phyloP scores from a whole-genome alignment of 2,113 vertebrate genomes.

The Loxodonta africana region DNA sequence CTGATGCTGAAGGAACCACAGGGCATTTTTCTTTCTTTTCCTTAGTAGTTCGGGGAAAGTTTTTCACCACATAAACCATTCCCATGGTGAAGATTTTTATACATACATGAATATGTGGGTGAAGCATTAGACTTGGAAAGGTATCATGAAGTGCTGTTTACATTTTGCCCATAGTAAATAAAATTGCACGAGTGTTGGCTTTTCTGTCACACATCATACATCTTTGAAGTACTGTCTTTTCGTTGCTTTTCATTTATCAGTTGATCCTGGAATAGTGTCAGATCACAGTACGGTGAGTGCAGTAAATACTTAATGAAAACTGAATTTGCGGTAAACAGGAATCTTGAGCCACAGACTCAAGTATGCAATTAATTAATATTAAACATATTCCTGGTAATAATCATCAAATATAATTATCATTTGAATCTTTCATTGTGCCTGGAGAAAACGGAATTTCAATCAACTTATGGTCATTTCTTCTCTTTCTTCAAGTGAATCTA shows the following conservation, averaged over 20 bases:
- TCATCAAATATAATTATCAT: not conserved
- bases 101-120: not conserved
- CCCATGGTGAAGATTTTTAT: not conserved
- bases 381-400: not conserved
- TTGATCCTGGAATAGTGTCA: not conserved
- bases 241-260: not conserved
- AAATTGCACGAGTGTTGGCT: not conserved
- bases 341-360: not conserved
- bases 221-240: not conserved
- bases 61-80: slow-evolving; percentile 46
- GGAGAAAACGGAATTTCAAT: not conserved
- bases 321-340: not conserved
- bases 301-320: not conserved
- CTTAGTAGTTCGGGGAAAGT: slow-evolving; percentile 31
- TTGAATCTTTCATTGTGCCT: not conserved
- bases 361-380: not conserved
- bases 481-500: not conserved
- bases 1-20: slow-evolving; percentile 42
- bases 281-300: not conserved
- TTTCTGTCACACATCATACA: not conserved
- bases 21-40: not conserved
- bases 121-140: not conserved
- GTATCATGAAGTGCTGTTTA: not conserved
- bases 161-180: slow-evolving; percentile 11
- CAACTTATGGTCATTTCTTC: not conserved